phyloP scores from a whole-genome alignment of 2,113 vertebrate genomes.

The Amazona guildingii region DNA sequence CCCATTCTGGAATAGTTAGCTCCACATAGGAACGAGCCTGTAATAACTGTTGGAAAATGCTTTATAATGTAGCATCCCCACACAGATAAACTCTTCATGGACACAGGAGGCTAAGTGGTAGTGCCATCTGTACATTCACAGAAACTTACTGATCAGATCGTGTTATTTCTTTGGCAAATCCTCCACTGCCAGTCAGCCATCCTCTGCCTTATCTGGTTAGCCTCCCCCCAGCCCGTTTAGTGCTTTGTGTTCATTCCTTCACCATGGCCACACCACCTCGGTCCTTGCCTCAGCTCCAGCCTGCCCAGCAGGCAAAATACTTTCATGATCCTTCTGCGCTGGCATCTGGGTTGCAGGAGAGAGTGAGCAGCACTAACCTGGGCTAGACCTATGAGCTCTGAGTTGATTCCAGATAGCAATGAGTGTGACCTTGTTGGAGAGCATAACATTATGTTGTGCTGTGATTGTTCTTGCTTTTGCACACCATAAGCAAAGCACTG shows the following conservation, averaged over 20 bases:
- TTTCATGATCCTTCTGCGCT: neutral
- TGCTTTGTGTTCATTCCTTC: neutral
- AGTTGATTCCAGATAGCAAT: neutral
- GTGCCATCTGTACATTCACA: neutral
- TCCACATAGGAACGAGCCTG: neutral
- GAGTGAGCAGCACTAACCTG: neutral
- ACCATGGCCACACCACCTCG: neutral
- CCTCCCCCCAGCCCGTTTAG: neutral
- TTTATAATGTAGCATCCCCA: neutral
- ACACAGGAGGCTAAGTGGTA: neutral
- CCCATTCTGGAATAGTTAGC: neutral
- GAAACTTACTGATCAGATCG: neutral
- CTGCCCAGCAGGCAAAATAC: neutral
- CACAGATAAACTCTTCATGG: neutral
- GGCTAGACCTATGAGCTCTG: neutral
- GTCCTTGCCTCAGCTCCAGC: neutral
- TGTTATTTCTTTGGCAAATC: neutral
- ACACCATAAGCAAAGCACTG: neutral
- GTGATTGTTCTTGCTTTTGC: neutral
- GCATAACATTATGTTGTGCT: rapidly evolving
- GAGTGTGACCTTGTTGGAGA: neutral
- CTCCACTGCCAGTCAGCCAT: neutral
- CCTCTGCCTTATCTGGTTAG: neutral
- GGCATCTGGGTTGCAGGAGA: neutral
- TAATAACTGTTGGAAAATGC: neutral